Evolutionary conservation across 2,797 vertebrate genomes (phyloP), one percentile per base, ranked within the genome.

Genomic region (Hydrolagus colliei): DNA sequence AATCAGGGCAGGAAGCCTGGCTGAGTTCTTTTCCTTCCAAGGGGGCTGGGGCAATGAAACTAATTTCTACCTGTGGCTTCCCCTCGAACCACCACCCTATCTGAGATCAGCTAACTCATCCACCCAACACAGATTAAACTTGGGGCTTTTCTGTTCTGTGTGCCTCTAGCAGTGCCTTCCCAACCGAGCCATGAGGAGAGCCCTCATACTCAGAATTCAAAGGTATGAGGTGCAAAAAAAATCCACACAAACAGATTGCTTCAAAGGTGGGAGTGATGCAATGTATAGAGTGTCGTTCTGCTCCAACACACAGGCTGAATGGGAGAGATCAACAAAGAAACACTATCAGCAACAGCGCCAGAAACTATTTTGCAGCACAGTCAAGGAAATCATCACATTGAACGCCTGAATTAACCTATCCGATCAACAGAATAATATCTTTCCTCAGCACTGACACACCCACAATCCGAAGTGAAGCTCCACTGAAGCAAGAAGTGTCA

Each of bases 271-370:
- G 79, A 35, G 65, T 10, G 16, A 63, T 35, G 32, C 63, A 82
- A 32, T 68, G 79, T 27, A 20, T 11, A 71, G 18, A 71, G 41
- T 84, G 65, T 84, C 32, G 20, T 84, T 84, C 79, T 71, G 79
- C 79, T 84, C 79, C 18, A 84, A 16, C 63, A 35, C 27, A 8
- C 79, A 84, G 65, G 71, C 16, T 84, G 79, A 84, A 84, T 71
- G 62, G 68, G 79, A 84, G 63, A 84, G 41, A 84, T 68, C 71
- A 16, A 84, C 22, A 68, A 11, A 52, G 79, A 84, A 84, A 71
- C 65, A 84, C 67, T 84, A 84, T 71, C 32, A 16, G 18, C 65
- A 84, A 67, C 18, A 20, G 71, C 65, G 41, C 18, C 11, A 77
- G 18, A 41, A 71, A 84, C 41, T 52, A 84, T 71, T 67, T 27